phyloP scores from a whole-genome alignment of 2,888 invertebrate genomes.

The Liposcelis brunnea region DNA sequence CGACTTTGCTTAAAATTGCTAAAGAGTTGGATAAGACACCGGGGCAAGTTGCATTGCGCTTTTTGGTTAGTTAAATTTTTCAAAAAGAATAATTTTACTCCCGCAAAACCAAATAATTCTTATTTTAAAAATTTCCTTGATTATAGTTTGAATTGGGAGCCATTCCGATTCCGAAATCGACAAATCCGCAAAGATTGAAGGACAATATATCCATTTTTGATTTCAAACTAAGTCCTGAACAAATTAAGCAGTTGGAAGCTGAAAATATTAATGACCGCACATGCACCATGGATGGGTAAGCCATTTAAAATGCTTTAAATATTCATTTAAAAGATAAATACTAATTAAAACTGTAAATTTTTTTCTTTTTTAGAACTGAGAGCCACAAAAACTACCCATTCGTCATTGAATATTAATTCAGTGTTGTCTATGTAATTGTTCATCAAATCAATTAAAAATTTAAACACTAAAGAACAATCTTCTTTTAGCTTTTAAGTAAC shows the following conservation, averaged over 20 bases:
- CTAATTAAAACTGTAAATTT: not conserved
- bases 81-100: no score
- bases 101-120: no score
- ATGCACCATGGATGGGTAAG: constrained; percentile 2
- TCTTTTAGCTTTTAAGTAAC: no score
- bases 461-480: no score
- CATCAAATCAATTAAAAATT: no score
- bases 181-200: constrained; percentile 11
- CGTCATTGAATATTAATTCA: not conserved
- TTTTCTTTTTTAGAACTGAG: not conserved
- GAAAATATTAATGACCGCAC: not conserved
- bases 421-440: no score
- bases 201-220: constrained; percentile 12
- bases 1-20: constrained; percentile 34
- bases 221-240: constrained; percentile 10
- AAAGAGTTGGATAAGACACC: constrained; percentile 43
- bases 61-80: constrained; percentile 43
- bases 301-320: not conserved
- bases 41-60: constrained; percentile 43
- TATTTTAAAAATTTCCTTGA: constrained; percentile 14
- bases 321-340: not conserved
- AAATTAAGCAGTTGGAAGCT: not conserved
- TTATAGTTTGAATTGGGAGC: not conserved
- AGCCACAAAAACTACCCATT: not conserved
- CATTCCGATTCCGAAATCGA: constrained; percentile 12